Conservation (phyloP, 2,797 vertebrate genomes). For the Acanthurus leucopareius region DNA sequence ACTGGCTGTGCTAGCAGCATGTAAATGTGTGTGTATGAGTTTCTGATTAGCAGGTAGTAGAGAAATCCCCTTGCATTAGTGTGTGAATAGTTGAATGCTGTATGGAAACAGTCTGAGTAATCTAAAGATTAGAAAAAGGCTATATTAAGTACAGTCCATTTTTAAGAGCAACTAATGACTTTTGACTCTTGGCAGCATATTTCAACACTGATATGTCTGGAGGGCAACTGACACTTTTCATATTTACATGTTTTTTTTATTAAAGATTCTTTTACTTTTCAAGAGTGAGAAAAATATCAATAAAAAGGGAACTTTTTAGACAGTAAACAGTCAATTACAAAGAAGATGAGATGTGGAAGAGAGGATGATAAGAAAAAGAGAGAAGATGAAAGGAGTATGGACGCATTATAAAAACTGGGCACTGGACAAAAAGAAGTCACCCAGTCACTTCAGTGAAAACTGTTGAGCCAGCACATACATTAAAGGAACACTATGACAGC, state of each 20-base stretch:
- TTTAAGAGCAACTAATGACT: conserved; percentile 3
- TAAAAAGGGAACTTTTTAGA: background rate
- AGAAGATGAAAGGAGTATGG: background rate
- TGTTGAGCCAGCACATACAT: background rate
- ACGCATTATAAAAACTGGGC: background rate
- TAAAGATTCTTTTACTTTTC: background rate
- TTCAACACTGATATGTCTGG: background rate
- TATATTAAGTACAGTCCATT: too few relatives aligned
- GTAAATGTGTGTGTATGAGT: too few relatives aligned
- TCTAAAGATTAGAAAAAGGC: too few relatives aligned
- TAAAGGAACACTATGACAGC: background rate
- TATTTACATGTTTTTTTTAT: background rate
- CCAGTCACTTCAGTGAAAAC: background rate
- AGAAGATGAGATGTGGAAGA: background rate
- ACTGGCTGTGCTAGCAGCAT: too few relatives aligned
- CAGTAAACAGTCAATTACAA: background rate
- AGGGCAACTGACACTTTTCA: background rate
- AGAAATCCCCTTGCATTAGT: too few relatives aligned
- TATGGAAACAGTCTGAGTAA: too few relatives aligned
- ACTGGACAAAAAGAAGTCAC: background rate
- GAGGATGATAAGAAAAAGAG: too few relatives aligned
- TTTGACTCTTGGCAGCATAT: background rate
- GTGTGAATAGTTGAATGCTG: too few relatives aligned
- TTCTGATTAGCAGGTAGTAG: too few relatives aligned
- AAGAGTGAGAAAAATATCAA: background rate